These are phyloP conservation scores for Drusus annulatus DNA, from an alignment of 1,140 invertebrate genomes.

Conservation along the genomic window DNA sequence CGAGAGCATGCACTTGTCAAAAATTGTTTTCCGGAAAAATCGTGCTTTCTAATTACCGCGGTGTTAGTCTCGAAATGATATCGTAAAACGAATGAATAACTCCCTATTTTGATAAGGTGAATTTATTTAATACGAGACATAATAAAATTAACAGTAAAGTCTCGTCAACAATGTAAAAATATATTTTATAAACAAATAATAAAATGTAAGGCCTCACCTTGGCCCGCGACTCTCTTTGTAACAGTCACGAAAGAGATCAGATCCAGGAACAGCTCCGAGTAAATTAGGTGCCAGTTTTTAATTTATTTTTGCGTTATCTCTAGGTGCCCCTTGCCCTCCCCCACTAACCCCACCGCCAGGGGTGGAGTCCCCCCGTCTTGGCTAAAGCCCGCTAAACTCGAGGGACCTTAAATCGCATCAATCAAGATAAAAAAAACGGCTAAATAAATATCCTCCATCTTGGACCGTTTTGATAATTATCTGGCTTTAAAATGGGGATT, in stretches of 20 bases:
- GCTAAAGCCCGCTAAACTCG: slow-evolving; percentile 37
- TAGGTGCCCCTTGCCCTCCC: slow-evolving; percentile 46
- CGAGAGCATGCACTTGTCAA: no score
- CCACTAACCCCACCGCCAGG: slow-evolving; percentile 11
- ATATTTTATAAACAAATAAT: neutral
- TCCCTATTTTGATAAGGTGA: no score
- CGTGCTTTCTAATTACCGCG: no score
- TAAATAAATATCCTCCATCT: slow-evolving; percentile 52
- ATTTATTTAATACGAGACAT: no score
- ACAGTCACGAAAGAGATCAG: slow-evolving; percentile 50
- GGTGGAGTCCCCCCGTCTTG: neutral
- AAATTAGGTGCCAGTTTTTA: slow-evolving; percentile 60
- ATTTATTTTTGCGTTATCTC: slow-evolving; percentile 60
- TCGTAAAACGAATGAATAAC: no score
- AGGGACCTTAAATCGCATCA: slow-evolving; percentile 55
- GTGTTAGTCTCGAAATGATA: no score
- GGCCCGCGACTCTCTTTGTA: slow-evolving; percentile 25
- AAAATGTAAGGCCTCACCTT: slow-evolving; percentile 34
- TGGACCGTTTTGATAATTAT: slow-evolving; percentile 46
- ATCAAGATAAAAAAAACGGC: slow-evolving; percentile 57
- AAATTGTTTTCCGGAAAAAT: no score
- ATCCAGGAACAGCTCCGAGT: slow-evolving; percentile 51
- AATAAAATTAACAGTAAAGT: no score
- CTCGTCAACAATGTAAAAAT: no score
- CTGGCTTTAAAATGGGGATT: slow-evolving; percentile 38